Percentiles rank a stretch among this genome's conserved stretches.
Conservation (phyloP, 2,113 vertebrate genomes). For the Hypanus sabinus region DNA sequence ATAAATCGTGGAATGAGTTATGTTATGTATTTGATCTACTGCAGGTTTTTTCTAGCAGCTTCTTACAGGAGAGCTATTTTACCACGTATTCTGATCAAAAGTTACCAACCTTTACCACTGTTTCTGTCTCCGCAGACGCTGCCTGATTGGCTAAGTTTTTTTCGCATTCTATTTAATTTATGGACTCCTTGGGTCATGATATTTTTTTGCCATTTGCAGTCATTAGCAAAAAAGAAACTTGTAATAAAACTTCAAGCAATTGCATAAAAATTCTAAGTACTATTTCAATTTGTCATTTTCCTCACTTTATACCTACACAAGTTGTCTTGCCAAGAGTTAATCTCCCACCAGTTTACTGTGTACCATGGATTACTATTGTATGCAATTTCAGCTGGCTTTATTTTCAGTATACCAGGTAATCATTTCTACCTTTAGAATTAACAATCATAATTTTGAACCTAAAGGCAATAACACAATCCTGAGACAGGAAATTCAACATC, state of each 20-base stretch:
- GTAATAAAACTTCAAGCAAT: not conserved
- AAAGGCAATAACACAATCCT: too few relatives aligned
- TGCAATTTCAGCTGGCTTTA: too few relatives aligned
- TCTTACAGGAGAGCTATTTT: not conserved
- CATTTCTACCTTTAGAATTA: too few relatives aligned
- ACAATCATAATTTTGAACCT: too few relatives aligned
- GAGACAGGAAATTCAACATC: too few relatives aligned
- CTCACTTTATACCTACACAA: not conserved
- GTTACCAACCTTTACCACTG: not conserved
- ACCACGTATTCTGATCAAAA: not conserved
- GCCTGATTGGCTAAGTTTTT: not conserved
- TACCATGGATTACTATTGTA: too few relatives aligned
- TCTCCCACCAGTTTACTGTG: too few relatives aligned
- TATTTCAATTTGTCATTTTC: not conserved
- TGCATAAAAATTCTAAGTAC: not conserved
- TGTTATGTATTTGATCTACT: not conserved
- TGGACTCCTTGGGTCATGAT: too few relatives aligned
- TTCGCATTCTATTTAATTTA: not conserved
- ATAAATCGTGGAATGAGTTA: not conserved
- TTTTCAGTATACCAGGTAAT: too few relatives aligned
- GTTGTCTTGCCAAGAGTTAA: not conserved
- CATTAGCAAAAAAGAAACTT: not conserved
- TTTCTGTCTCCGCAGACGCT: not conserved
- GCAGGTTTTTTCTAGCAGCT: not conserved
- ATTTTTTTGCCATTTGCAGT: not conserved